Evolutionary conservation across 2,797 vertebrate genomes (phyloP), one percentile per base, ranked within the genome.

Genomic region (Xerus rutilus): DNA sequence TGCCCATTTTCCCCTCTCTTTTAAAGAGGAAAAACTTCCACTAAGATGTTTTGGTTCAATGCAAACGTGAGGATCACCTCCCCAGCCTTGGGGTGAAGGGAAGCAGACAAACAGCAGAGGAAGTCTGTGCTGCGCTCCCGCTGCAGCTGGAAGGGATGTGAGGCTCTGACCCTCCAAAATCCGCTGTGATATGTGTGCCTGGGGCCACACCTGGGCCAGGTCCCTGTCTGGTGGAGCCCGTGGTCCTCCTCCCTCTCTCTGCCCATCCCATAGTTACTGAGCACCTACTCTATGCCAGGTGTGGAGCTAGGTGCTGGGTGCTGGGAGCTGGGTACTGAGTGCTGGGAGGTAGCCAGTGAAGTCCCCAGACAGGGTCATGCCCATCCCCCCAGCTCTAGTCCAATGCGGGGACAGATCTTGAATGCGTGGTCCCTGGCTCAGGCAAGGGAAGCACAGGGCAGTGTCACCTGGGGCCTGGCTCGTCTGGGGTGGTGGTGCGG

Each of bases 71-170:
- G 14, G 52, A 14, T n/a, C 49, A 11, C 59, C 77, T 77, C 12
- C 43, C 7, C 10, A 43, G 32, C 25, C 52, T 47, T 0, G 12
- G 32, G 78, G 9, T 2, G 32, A 25, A 39, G 73, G 32, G 65
- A 52, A 47, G 35, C 62, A n/a, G 76, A 70, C 54, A 85, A 15
- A 59, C 12, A 39, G 35, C 25, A 18, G 23, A 43, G 13, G 47
- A 43, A 59, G 20, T 12, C 43, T 43, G 23, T 52, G 49, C 76
- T 65, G 45, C 9, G 4, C 23, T 45, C 45, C 74, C 25, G n/a
- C 18, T 15, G 1, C 18, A 1, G 54, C 54, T 28, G n/a, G 67
- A 69, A 12, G 3, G 8, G 32, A 9, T 3, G 32, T 0, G 7
- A 5, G 65, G 49, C 12, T 13, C 52, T 81, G 43, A 30, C 25